Evolutionary conservation across 2,113 vertebrate genomes (phyloP), one percentile per base, ranked within the genome.

Genomic region (Plecotus auritus): DNA sequence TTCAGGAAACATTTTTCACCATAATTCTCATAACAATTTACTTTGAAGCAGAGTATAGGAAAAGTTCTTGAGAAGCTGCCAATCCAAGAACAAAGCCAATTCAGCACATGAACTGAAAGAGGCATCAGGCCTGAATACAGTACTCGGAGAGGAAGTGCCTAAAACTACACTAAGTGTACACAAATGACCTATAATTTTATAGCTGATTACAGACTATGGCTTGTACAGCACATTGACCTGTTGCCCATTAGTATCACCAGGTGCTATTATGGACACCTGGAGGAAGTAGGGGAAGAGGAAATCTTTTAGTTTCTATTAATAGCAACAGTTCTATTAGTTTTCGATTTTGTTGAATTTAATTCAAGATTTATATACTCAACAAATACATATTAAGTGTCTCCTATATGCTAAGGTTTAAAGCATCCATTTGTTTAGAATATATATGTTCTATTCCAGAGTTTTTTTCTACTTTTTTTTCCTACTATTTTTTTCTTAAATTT

Each of bases 341-440:
- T 74, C 78, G 28, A 28, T 69, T 94, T 88, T 35, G 51, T 2
- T 32, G 2, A 45, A 69, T 67, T 54, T 84, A 83, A 66, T 37
- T 35, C 35, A 92, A 22, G 40, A 56, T 64, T 64, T 76, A 81
- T 61, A 1, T 37, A 86, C 13, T 91, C 40, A 54, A 30, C 20
- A 66, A 82, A 81, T 94, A 72, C 16, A 77, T 93, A 70, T 66
- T 51, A 66, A 77, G 42, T 77, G 4, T 45, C 7, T 87, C 45
- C 42, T 59, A 56, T 28, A 77, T 84, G 17, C 1, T 66, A 56
- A 9, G 17, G 47, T 92, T 91, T 70, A 85, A 81, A 32, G 64
- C 40, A 49, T 2, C 3, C 12, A 40, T 90, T 89, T 69, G 3
- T 61, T 90, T 85, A 93, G 28, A 81, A 64, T 56, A 17, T 7